Evolutionary conservation across 2,888 invertebrate species (phyloP).

Genomic region (Seira sanloemensis): DNA sequence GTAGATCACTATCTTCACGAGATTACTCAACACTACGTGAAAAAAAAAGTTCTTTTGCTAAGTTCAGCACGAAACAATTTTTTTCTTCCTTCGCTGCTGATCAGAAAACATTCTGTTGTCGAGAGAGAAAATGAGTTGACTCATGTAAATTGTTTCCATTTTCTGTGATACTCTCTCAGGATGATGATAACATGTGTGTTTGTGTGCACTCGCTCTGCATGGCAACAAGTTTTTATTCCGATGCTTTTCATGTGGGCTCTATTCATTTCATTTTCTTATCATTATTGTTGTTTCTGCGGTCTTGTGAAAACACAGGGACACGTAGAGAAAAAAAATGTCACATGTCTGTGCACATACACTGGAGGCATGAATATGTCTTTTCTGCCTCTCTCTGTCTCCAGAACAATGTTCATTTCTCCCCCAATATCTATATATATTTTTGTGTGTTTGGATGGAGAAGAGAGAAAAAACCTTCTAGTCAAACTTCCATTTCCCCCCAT

Average conservation of each 20-base stretch:
- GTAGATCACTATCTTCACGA: slow-evolving; percentile 16
- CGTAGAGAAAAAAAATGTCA: slow-evolving; percentile 9
- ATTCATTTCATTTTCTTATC: slow-evolving; percentile 46
- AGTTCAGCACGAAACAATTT: neutral
- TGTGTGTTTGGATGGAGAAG: neutral
- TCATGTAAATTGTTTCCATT: slow-evolving; percentile 13
- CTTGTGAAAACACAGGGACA: slow-evolving; percentile 3
- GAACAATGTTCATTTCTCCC: too few species aligned
- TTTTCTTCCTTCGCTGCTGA: neutral
- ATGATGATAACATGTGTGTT: slow-evolving; percentile 1
- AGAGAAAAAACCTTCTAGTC: slow-evolving; percentile 21
- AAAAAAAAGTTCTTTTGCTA: neutral
- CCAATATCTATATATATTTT: slow-evolving; percentile 12
- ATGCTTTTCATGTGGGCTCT: slow-evolving; percentile 10
- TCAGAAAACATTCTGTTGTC: slow-evolving; percentile 5
- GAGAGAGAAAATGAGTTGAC: slow-evolving; percentile 13
- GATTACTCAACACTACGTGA: slow-evolving; percentile 12
- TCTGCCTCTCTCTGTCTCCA: neutral
- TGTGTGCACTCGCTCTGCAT: slow-evolving; percentile 14
- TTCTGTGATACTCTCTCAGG: neutral
- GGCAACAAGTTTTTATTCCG: slow-evolving; percentile 46
- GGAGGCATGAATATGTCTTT: neutral
- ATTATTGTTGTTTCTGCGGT: slow-evolving; percentile 39
- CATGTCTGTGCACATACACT: neutral
- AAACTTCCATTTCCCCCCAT: slow-evolving; percentile 43